phyloP scores from a whole-genome alignment of 1,140 invertebrate genomes.

The Diabrotica undecimpunctata region DNA sequence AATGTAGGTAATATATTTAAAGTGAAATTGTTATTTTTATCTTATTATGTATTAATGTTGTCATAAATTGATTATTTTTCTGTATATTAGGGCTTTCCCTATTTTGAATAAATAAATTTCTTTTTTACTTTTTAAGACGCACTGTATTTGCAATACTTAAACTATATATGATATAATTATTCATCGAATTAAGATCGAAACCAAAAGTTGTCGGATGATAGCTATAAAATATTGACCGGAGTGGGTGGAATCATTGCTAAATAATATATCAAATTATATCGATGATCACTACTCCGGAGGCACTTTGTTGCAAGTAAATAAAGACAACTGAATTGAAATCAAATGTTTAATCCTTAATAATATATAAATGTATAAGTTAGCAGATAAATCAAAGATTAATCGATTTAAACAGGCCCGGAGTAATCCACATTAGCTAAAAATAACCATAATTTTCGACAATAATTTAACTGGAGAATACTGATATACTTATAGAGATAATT shows the following conservation, averaged over 20 bases:
- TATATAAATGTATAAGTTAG: conserved; percentile 40
- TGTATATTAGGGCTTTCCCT: too few relatives aligned
- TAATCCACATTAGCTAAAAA: not conserved
- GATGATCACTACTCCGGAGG: not conserved
- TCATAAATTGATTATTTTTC: too few relatives aligned
- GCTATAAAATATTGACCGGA: not conserved
- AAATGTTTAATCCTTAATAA: conserved; percentile 42
- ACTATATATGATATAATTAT: too few relatives aligned
- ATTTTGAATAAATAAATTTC: too few relatives aligned
- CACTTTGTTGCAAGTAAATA: conserved; percentile 13
- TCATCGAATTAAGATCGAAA: too few relatives aligned
- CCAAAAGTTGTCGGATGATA: too few relatives aligned
- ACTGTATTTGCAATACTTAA: too few relatives aligned
- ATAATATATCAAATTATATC: conserved; percentile 7
- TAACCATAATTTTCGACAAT: not conserved
- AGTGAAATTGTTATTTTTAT: too few relatives aligned
- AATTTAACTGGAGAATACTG: not conserved
- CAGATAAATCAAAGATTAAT: conserved; percentile 43
- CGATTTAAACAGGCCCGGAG: conserved; percentile 19
- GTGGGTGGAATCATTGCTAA: not conserved
- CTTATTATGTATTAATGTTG: too few relatives aligned
- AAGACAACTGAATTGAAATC: conserved; percentile 35
- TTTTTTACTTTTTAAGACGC: too few relatives aligned
- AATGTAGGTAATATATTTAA: too few relatives aligned
- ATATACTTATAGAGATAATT: too few relatives aligned